Evolutionary conservation across 2,888 invertebrate species (phyloP), one percentile per base, ranked within the genome.

Genomic region (Apocheima hispidaria): DNA sequence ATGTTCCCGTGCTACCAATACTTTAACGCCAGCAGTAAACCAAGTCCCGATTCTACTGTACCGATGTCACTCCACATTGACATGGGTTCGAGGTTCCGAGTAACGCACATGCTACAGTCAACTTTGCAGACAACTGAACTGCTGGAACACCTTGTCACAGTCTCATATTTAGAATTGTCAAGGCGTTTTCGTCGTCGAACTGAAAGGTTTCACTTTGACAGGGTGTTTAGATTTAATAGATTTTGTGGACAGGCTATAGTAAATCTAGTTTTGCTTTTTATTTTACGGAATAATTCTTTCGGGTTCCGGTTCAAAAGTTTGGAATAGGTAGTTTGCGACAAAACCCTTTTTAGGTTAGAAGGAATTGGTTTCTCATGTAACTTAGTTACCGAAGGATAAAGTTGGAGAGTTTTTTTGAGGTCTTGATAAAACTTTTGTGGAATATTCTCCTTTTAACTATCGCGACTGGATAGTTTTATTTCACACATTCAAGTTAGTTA

Each of bases 231-330:
- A 0, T 38, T 12, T 18, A 28, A 18, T 21, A 4, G 9, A 30
- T 28, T 43, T 51, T 40, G 14, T 7, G 30, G 14, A n/a, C 44
- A 28, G 61, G 52, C 58, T 68, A 58, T 61, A 73, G 70, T 54
- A 73, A 79, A 80, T 79, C 75, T 63, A 72, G 75, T 75, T 78
- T 74, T 71, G 72, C 74, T 77, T 70, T 71, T 74, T 77, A 69
- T 73, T 74, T 74, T 68, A 72, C 70, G 70, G 49, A 33, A 66
- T 67, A 59, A 59, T 73, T 75, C 70, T 65, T 69, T 68, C 62
- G 65, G 72, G 66, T 65, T 68, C 53, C 54, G 62, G 60, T 50
- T 61, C 64, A 59, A 63, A 70, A 66, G 68, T 70, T 69, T 61
- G 36, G 65, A 65, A 60, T 65, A 66, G 68, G 61, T 68, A 66